Evolutionary conservation across 2,113 vertebrate genomes (phyloP).

Genomic region (Ptychochromis oligacanthus): DNA sequence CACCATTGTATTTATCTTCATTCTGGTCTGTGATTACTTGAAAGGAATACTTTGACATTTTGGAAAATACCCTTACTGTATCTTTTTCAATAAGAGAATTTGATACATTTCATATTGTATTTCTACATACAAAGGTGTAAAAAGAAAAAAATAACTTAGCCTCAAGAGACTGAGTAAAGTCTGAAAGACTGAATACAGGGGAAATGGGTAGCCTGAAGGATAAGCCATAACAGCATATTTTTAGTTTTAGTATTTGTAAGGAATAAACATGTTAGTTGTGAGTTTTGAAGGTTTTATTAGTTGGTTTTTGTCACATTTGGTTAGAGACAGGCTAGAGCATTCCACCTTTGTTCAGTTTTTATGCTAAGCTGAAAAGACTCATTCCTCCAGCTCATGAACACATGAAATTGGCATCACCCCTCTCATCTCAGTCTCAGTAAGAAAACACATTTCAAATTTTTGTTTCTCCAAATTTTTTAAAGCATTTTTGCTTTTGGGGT

Average conservation of each 20-base stretch:
- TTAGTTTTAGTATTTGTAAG: not conserved
- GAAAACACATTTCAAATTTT: not conserved
- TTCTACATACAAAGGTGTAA: not conserved
- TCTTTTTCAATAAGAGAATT: not conserved
- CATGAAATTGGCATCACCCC: not conserved
- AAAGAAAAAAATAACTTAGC: not conserved
- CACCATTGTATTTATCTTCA: conserved; percentile 12
- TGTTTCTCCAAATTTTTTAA: no score
- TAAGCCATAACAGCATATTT: not conserved
- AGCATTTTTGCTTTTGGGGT: no score
- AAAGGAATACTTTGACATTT: not conserved
- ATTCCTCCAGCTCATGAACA: not conserved
- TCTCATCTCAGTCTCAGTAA: not conserved
- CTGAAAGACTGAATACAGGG: not conserved
- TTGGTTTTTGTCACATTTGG: not conserved
- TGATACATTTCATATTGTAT: not conserved
- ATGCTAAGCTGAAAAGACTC: not conserved
- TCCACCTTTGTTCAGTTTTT: not conserved
- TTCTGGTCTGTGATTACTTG: not conserved
- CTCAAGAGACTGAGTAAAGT: not conserved
- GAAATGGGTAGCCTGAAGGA: not conserved
- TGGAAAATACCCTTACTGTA: not conserved
- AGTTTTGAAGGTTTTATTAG: not conserved
- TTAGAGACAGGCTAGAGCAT: not conserved
- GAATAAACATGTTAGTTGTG: not conserved